Conservation (phyloP, 92 coral and sea anemone species). For the Palythoa grandis region DNA sequence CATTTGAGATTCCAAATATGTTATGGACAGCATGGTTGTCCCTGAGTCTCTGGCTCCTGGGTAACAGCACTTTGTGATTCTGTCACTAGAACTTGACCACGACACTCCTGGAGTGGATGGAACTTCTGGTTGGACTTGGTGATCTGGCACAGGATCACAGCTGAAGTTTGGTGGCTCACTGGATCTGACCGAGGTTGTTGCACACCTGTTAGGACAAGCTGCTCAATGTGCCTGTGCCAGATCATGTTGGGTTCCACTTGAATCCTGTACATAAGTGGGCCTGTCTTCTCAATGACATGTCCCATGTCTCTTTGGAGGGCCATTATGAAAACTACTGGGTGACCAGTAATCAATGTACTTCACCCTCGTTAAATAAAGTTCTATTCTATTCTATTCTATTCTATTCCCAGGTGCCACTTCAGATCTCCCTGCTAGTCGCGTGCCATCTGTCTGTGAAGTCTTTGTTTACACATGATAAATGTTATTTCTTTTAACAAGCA, state of each 20-base stretch:
- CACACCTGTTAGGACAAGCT: neutral
- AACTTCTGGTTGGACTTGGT: neutral
- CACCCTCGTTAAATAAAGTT: too few relatives aligned
- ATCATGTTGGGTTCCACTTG: slow-evolving; percentile 14
- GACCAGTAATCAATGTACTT: too few relatives aligned
- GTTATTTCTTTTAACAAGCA: too few relatives aligned
- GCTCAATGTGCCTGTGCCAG: slow-evolving; percentile 16
- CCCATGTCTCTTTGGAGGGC: too few relatives aligned
- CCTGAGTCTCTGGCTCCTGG: neutral
- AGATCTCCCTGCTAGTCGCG: neutral
- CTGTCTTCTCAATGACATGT: slow-evolving; percentile 8
- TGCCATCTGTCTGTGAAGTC: neutral
- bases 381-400: too few relatives aligned
- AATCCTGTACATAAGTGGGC: slow-evolving; percentile 2
- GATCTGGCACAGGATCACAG: neutral
- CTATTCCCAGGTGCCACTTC: slow-evolving; percentile 16
- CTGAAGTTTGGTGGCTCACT: neutral
- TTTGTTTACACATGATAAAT: too few relatives aligned
- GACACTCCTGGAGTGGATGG: neutral
- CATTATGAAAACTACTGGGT: too few relatives aligned
- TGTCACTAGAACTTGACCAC: neutral
- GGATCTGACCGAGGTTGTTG: neutral
- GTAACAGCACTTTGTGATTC: neutral
- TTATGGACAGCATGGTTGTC: too few relatives aligned
- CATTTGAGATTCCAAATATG: too few relatives aligned